These are phyloP conservation scores for Sesamia inferens DNA, from an alignment of 2,888 invertebrate genomes.

Conservation along the genomic window DNA sequence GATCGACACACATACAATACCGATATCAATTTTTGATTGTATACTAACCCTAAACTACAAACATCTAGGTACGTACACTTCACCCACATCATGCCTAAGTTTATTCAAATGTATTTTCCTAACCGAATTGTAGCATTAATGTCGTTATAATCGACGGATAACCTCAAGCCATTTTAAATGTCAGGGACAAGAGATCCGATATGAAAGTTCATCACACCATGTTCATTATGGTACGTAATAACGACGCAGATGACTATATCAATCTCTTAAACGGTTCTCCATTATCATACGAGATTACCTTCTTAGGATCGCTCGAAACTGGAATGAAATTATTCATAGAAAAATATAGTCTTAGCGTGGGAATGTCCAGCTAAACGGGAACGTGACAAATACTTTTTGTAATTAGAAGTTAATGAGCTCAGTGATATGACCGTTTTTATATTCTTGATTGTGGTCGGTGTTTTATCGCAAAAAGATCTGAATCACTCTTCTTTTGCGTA, in stretches of 20 bases:
- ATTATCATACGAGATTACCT: slow-evolving; percentile 76
- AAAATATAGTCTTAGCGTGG: slow-evolving; percentile 50
- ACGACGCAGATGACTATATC: slow-evolving; percentile 86
- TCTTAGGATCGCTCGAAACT: slow-evolving; percentile 60
- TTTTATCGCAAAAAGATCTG: background rate
- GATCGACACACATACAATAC: slow-evolving; percentile 7
- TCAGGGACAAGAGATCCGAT: slow-evolving; percentile 81
- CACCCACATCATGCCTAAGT: slow-evolving; percentile 19
- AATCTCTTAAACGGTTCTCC: slow-evolving; percentile 79
- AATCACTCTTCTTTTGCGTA: background rate
- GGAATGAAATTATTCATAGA: slow-evolving; percentile 64
- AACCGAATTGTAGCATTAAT: slow-evolving; percentile 72
- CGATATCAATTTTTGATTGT: slow-evolving; percentile 19
- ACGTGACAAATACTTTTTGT: slow-evolving; percentile 29
- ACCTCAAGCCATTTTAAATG: slow-evolving; percentile 81
- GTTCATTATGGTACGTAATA: slow-evolving; percentile 86
- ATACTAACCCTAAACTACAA: slow-evolving; percentile 20
- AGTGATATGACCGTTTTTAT: background rate
- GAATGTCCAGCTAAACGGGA: slow-evolving; percentile 38
- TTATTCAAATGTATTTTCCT: slow-evolving; percentile 47
- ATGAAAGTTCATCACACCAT: slow-evolving; percentile 87
- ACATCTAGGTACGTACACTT: slow-evolving; percentile 21
- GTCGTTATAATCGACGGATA: slow-evolving; percentile 80
- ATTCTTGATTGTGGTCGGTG: background rate
- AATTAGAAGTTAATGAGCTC: slow-evolving; percentile 40